These are phyloP conservation scores for Lamproptera curius DNA, from an alignment of 2,888 invertebrate genomes.

Conservation along the genomic window DNA sequence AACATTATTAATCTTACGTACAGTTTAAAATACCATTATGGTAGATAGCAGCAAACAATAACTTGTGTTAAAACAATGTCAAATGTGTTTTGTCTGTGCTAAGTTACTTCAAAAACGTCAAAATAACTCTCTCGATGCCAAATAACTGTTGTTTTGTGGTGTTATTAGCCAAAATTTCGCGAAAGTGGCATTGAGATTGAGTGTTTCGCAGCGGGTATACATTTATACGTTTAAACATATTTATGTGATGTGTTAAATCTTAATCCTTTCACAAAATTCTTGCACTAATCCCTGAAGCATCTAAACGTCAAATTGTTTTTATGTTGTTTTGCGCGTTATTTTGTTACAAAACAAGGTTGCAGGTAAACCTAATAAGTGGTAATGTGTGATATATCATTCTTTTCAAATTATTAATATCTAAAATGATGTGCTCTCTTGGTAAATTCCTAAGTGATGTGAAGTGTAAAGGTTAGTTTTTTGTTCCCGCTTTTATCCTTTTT, in stretches of 20 bases:
- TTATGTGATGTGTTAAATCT: constrained; percentile 26
- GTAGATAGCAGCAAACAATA: too few species aligned
- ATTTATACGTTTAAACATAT: constrained; percentile 25
- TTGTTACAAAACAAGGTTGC: constrained; percentile 29
- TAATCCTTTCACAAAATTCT: constrained; percentile 29
- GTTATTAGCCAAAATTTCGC: constrained; percentile 36
- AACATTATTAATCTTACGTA: too few species aligned
- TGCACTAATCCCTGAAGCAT: constrained; percentile 40
- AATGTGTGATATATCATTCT: constrained; percentile 21
- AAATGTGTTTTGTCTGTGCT: constrained; percentile 28
- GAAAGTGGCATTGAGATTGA: constrained; percentile 54
- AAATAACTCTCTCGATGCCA: constrained; percentile 72
- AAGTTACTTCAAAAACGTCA: constrained; percentile 33
- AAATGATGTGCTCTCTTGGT: constrained; percentile 28
- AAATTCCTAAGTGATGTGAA: constrained; percentile 41
- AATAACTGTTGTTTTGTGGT: constrained; percentile 60
- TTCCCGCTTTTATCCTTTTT: constrained; percentile 62
- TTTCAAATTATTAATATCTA: constrained; percentile 8
- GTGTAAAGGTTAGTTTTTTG: constrained; percentile 67
- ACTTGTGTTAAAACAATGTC: too few species aligned
- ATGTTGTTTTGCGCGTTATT: constrained; percentile 50
- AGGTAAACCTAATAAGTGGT: constrained; percentile 21
- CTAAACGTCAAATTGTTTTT: constrained; percentile 63
- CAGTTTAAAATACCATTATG: too few species aligned
- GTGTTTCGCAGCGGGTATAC: constrained; percentile 40